Base-by-base conservation (phyloP, 2,888 invertebrate genomes). In the Tetragonula carbonaria region DNA sequence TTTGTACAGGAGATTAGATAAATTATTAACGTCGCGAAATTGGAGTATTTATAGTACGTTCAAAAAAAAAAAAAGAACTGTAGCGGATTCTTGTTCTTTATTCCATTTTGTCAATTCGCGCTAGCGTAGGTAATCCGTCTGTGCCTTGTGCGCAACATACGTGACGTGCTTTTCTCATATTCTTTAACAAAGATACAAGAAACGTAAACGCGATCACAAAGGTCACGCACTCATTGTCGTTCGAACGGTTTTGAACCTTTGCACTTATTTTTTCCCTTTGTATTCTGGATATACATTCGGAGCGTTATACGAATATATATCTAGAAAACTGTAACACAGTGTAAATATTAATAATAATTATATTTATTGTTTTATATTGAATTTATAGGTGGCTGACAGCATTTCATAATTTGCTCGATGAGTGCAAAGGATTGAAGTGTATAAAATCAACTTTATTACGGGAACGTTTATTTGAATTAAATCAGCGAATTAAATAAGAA, bases 1-100 rank as follows among this genome's bases (percentile, higher is more conserved):
- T 88, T 86, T 88, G 88, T 88, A 88, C 88, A 88, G 67, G 80
- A 55, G 83, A 45, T 70, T 87, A 86, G 80, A 45, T 78, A 71
- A 86, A 84, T 73, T 84, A 85, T 84, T 84, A 63, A 77, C 77
- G 77, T 79, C 62, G 71, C 72, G 72, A 85, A 62, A 80, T 78
- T 50, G 74, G 63, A 66, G 65, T 78, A 81, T 74, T 79, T 59
- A 78, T 50, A 73, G 59, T 78, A 68, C 51, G 50, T 38, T 57
- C 16, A 63, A 65, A 45, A 51, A 78, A 57, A 8, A 38, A 45
- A 45, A 2, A 2, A 33, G 3, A 33, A 45, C 2, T 16, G 14
- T 45, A 53, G 53, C 70, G 74, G 65, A 75, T 38, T 85, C 59
- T 74, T 74, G 53, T 74, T 59, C 71, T 76, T 57, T 71, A 74